A percentile compares a stretch with the other conserved stretches of the same genome.
Conservation (phyloP, 2,113 vertebrate genomes). For the Diphyllodes magnificus region DNA sequence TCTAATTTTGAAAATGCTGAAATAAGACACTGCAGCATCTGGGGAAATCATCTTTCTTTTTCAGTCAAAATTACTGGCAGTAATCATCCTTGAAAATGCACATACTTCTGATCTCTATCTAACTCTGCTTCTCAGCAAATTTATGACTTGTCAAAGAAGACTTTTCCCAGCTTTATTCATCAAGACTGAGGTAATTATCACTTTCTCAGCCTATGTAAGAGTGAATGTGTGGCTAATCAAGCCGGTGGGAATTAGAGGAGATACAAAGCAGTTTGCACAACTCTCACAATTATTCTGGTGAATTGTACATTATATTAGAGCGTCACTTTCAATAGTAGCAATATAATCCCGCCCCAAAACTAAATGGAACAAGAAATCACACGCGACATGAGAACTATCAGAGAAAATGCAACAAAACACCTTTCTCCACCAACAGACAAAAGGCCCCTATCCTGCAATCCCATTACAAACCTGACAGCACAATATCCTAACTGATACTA, state of each 20-base stretch:
- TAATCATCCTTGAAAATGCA: slow-evolving; percentile 42
- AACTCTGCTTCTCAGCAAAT: slow-evolving; percentile 34
- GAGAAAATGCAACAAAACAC: neutral
- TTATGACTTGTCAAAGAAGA: slow-evolving; percentile 7
- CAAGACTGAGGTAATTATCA: neutral
- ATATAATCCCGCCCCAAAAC: neutral
- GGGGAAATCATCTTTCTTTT: slow-evolving; percentile 42
- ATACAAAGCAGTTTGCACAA: neutral
- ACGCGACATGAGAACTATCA: accelerated
- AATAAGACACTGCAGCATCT: slow-evolving; percentile 25
- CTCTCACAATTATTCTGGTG: neutral
- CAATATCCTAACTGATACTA: neutral
- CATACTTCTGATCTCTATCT: neutral
- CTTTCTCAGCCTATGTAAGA: neutral
- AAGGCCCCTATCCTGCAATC: neutral
- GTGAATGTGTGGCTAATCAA: neutral
- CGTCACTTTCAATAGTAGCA: neutral
- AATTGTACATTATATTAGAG: neutral
- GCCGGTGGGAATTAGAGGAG: neutral
- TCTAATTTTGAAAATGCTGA: slow-evolving; percentile 38
- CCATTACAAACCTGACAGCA: neutral
- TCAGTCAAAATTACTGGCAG: slow-evolving; percentile 33
- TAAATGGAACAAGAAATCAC: neutral
- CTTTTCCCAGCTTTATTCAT: slow-evolving; percentile 8
- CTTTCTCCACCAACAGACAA: neutral